Base-by-base conservation (phyloP, 2,113 vertebrate genomes). In the Thalassoma bifasciatum region DNA sequence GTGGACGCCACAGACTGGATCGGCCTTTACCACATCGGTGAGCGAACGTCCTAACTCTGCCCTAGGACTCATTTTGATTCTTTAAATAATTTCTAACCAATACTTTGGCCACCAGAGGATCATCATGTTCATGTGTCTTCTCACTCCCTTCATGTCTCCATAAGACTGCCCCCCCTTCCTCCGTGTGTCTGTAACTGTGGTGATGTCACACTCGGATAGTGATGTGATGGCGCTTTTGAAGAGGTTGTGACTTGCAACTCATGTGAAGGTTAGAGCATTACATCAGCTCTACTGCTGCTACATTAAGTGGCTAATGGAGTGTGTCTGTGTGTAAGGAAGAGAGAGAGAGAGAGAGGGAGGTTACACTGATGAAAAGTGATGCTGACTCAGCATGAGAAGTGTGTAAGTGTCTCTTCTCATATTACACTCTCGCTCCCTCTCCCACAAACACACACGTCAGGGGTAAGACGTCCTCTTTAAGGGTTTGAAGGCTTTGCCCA, bases 1-100 rank as follows among this genome's bases (percentile, higher is more conserved):
- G 98, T 99, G 73, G 97, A 99, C 54, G 97, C 98, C 7, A 99
- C 96, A 0, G 97, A 99, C 85, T 99, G 98, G 98, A 99, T 99
- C 51, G 98, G 98, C 63, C 94, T 99, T 23, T 99, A 99, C 86
- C 97, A 98, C 81, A 99, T 99, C 49, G 98, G 97, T 99, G 91
- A 96, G 96, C 72, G n/a, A 51, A 70, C n/a, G 30, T 30, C 3
- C 3, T 30, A 6, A 30, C n/a, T n/a, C n/a, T n/a, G n/a, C n/a
- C n/a, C n/a, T n/a, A n/a, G n/a, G n/a, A n/a, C n/a, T n/a, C n/a
- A n/a, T n/a, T n/a, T n/a, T n/a, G n/a, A n/a, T n/a, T n/a, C n/a
- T n/a, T n/a, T n/a, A n/a, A n/a, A n/a, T n/a, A n/a, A n/a, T n/a
- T n/a, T n/a, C n/a, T n/a, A n/a, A n/a, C n/a, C n/a, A n/a, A n/a